Conservation (phyloP, 1,140 invertebrate species). For the Drosophila pectinifera region DNA sequence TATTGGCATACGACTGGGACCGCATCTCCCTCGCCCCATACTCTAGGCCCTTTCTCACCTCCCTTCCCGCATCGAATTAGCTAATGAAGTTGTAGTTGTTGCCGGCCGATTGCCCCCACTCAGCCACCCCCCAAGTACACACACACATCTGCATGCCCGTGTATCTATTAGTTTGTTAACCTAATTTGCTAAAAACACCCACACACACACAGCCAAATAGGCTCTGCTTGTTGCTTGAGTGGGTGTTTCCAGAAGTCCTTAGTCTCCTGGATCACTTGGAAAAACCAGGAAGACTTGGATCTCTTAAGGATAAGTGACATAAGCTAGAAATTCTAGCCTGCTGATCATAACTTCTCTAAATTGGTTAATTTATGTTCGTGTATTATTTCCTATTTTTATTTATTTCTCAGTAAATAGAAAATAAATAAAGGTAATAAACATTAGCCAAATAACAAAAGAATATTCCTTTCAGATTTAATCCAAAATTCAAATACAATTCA, state of each 20-base stretch:
- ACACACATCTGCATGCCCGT: conserved; percentile 27
- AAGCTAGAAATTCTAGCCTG: no score
- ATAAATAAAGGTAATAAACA: no score
- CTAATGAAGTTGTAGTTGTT: conserved; percentile 79
- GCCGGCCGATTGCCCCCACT: conserved; percentile 14
- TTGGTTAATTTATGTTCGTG: background rate
- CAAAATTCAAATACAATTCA: no score
- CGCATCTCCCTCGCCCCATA: conserved; percentile 2
- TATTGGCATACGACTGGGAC: conserved; percentile 69
- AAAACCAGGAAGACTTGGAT: background rate
- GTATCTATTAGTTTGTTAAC: conserved; percentile 76
- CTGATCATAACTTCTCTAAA: background rate
- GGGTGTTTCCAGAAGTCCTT: conserved; percentile 12
- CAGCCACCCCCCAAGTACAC: conserved; percentile 10
- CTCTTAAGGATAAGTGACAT: no score
- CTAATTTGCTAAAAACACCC: conserved; percentile 77
- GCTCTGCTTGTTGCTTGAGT: conserved; percentile 37
- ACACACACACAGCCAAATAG: conserved; percentile 14
- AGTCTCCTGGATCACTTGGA: conserved; percentile 1
- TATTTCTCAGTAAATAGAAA: no score
- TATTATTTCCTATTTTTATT: background rate
- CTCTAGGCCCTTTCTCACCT: conserved; percentile 9
- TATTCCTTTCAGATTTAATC: no score
- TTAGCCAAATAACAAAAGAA: no score
- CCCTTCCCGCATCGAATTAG: conserved; percentile 67